A percentile compares a stretch with the other conserved stretches of the same genome.
These are phyloP conservation scores for Polypterus bichir DNA, from an alignment of 2,113 vertebrate species.

Conservation along the genomic window DNA sequence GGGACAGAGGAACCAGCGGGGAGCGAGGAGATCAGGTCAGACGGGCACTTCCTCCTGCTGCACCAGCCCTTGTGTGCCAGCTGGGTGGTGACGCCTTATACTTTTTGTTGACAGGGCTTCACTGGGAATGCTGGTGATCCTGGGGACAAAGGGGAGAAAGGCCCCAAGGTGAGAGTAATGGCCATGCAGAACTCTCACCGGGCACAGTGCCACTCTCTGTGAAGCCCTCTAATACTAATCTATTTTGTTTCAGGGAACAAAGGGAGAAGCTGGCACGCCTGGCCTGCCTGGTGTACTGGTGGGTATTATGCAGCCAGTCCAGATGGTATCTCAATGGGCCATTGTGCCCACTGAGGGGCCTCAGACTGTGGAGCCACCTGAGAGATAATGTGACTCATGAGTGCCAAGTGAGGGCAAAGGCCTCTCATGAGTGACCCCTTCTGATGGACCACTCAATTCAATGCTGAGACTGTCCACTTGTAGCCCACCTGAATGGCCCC, in stretches of 20 bases:
- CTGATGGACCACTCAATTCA: too few relatives aligned
- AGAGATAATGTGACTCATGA: too few relatives aligned
- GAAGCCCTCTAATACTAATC: neutral
- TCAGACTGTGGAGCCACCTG: too few relatives aligned
- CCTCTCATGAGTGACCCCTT: too few relatives aligned
- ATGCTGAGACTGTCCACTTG: too few relatives aligned
- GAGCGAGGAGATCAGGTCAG: constrained; percentile 77
- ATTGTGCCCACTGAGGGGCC: too few relatives aligned
- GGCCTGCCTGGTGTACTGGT: constrained; percentile 54
- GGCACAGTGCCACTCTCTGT: neutral
- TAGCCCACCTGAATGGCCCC: too few relatives aligned
- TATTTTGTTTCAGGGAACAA: constrained; percentile 49
- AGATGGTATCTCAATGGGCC: neutral
- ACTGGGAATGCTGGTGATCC: constrained; percentile 43
- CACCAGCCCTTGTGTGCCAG: too few relatives aligned
- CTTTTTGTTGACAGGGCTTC: constrained; percentile 46
- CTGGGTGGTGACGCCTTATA: neutral
- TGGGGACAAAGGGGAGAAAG: constrained; percentile 60
- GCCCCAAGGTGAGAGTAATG: constrained; percentile 53
- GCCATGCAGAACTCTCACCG: neutral
- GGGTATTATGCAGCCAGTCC: constrained; percentile 17
- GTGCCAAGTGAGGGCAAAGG: too few relatives aligned
- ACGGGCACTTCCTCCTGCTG: too few relatives aligned
- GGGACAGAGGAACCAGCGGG: constrained; percentile 57
- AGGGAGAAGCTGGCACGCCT: constrained; percentile 45